These are phyloP conservation scores for Cerastoderma edule DNA, from an alignment of 2,888 invertebrate genomes.

Conservation along the genomic window DNA sequence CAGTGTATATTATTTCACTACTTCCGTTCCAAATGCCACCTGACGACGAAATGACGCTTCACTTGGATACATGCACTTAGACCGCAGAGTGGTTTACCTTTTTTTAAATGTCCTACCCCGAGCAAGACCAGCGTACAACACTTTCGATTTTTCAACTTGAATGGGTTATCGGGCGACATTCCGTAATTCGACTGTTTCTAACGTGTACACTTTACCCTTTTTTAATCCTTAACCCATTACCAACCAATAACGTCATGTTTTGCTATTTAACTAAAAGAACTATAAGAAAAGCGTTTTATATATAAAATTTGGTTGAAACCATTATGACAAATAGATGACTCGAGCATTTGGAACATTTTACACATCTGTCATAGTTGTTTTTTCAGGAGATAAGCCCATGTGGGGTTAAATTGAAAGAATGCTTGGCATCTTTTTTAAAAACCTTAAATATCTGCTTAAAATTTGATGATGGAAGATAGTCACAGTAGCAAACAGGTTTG, in stretches of 20 bases:
- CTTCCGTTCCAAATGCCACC: conserved; percentile 23
- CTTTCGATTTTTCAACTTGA: conserved; percentile 20
- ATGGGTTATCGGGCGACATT: conserved; percentile 12
- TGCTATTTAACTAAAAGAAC: too few species aligned
- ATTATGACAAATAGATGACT: too few species aligned
- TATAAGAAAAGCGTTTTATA: too few species aligned
- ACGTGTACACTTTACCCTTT: background rate
- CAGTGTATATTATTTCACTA: conserved; percentile 26
- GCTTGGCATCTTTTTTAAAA: too few species aligned
- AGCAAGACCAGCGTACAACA: background rate
- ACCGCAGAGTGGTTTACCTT: conserved; percentile 9
- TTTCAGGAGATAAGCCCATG: too few species aligned
- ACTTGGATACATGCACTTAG: conserved; percentile 15
- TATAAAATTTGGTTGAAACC: too few species aligned
- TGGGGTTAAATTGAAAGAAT: too few species aligned
- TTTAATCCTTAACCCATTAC: background rate
- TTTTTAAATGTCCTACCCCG: conserved; percentile 5
- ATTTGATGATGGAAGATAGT: too few species aligned
- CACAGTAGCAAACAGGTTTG: too few species aligned
- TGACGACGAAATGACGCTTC: conserved; percentile 10
- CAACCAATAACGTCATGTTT: background rate
- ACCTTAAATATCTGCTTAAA: too few species aligned
- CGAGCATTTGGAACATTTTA: too few species aligned
- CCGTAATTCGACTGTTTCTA: conserved; percentile 11
- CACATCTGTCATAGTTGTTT: too few species aligned